Conservation (phyloP, 1,140 invertebrate species). For the Sarcophaga bullata region DNA sequence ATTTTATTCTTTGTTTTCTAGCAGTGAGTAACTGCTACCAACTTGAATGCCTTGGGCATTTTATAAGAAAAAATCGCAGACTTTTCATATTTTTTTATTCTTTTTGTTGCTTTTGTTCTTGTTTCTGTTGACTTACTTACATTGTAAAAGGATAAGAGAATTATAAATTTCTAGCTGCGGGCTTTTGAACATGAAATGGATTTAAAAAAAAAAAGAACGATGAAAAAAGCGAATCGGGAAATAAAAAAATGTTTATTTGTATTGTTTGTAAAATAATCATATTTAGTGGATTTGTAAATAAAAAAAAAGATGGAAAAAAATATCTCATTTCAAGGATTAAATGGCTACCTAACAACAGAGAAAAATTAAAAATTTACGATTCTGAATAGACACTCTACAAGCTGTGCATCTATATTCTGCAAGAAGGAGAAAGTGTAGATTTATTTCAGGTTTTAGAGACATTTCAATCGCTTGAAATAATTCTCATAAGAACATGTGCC, state of each 20-base stretch:
- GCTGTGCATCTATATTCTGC: no score
- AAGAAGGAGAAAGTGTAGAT: no score
- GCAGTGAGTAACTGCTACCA: neutral
- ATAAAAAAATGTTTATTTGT: neutral
- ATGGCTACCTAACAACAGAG: no score
- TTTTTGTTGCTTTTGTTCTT: constrained; percentile 49
- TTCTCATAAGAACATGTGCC: no score
- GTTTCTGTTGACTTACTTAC: constrained; percentile 10
- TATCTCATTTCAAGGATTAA: no score
- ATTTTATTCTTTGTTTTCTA: neutral
- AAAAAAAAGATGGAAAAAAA: no score
- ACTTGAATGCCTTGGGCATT: constrained; percentile 16
- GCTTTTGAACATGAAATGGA: neutral
- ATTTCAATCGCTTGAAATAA: no score
- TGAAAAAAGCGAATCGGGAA: no score
- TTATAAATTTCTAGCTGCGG: constrained; percentile 45
- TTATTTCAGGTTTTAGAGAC: no score
- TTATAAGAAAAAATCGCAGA: constrained; percentile 17
- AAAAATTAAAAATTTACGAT: no score
- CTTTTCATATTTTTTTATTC: constrained; percentile 2
- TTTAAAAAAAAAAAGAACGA: neutral
- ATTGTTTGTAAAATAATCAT: constrained; percentile 18
- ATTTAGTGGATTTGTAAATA: neutral
- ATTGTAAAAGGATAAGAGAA: constrained; percentile 49
- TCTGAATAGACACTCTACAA: no score